These are phyloP conservation scores for Herminia tarsipennalis DNA, from an alignment of 2,888 invertebrate species.

Conservation along the genomic window DNA sequence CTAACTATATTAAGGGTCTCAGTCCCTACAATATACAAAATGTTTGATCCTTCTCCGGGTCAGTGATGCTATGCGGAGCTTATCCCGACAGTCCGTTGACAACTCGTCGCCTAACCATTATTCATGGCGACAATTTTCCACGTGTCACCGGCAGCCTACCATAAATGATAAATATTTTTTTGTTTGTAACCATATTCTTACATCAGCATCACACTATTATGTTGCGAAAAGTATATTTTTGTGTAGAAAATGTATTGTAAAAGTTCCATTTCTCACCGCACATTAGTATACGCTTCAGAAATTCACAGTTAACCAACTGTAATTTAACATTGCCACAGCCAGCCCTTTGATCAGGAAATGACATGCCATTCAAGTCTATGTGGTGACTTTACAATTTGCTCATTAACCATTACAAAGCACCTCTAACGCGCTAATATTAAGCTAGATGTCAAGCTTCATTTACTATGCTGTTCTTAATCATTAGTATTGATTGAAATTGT, in stretches of 20 bases:
- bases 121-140: constrained; percentile 76
- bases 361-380: constrained; percentile 26
- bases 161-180: constrained; percentile 56
- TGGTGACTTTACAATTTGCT: constrained; percentile 30
- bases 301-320: constrained; percentile 28
- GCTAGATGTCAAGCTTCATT: not conserved
- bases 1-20: constrained; percentile 18
- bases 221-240: not conserved
- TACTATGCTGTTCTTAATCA: not conserved
- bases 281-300: not conserved
- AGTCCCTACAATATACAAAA: constrained; percentile 11
- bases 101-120: constrained; percentile 70
- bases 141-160: constrained; percentile 68
- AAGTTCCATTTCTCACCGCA: too few relatives aligned
- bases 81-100: constrained; percentile 52
- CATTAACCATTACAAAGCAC: constrained; percentile 3
- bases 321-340: constrained; percentile 27
- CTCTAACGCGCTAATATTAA: not conserved
- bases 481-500: not conserved
- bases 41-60: constrained; percentile 35
- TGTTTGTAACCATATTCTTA: constrained; percentile 33
- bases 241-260: not conserved
- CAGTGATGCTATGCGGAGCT: constrained; percentile 35
- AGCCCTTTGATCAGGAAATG: constrained; percentile 35
- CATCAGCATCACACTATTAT: constrained; percentile 11